Evolutionary conservation across 1,140 invertebrate species (phyloP), one percentile per base, ranked within the genome.

Genomic region (Platyscapa corneri): DNA sequence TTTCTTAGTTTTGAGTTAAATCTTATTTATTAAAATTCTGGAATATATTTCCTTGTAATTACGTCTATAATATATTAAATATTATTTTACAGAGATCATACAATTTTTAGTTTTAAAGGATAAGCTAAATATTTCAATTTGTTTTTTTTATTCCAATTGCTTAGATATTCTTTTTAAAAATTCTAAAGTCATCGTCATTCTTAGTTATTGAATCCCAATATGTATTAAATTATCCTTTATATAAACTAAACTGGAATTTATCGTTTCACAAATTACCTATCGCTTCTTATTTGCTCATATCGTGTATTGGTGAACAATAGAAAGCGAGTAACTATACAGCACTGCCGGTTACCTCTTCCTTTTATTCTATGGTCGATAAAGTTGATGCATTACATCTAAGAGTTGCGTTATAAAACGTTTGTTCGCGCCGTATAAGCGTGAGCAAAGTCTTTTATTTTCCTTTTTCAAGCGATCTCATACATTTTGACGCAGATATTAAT

Each of bases 291-390:
- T 60, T 37, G 8, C n/a, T 72, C n/a, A 70, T 3, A 81, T 37
- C 6, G 32, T 20, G 16, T 10, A 74, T 82, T 74, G 20, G 32
- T 18, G 70, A 82, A 82, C 65, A 82, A 82, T 82, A 74, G 80
- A 74, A 56, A 30, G 37, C 8, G 30, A 37, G 30, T 37, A 39
- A 39, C 34, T 72, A 32, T 74, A 32, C 60, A 80, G 5, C 27
- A 18, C 46, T 74, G 49, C 0, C 3, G 67, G 67, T 60, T 20
- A 32, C 34, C 70, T 76, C 70, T 64, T 83, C 70, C 70, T 76
- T 82, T 83, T 83, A 75, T 83, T 70, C 46, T 82, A 72, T 37
- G n/a, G 34, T 20, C 34, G 32, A 56, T 60, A 39, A 70, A 37
- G 46, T 39, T 70, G 80, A 60, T 72, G 39, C 46, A 72, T 74